phyloP scores from a whole-genome alignment of 2,797 vertebrate species.

The Phataginus tricuspis region DNA sequence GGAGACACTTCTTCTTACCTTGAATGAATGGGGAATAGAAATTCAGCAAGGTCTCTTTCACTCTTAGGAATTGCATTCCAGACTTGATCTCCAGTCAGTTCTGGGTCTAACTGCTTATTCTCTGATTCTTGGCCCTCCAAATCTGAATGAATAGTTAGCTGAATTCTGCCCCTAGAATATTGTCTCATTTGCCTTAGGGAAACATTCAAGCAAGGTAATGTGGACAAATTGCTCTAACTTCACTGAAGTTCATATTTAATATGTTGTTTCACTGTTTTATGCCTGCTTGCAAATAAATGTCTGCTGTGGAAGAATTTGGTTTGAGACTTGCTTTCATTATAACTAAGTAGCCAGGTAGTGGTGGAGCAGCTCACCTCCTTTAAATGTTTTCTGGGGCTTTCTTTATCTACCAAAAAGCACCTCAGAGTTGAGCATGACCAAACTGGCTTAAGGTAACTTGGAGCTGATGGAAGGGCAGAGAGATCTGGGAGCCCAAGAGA shows the following conservation, averaged over 20 bases:
- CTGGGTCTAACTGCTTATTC: background rate
- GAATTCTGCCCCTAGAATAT: background rate
- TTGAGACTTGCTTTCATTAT: background rate
- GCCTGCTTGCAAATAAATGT: background rate
- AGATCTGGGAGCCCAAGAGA: accelerated
- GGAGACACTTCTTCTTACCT: background rate
- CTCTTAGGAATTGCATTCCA: background rate
- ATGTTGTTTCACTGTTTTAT: background rate
- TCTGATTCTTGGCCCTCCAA: background rate
- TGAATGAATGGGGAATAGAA: background rate
- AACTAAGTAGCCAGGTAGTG: background rate
- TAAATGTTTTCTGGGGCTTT: background rate
- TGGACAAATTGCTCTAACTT: background rate
- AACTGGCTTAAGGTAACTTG: background rate
- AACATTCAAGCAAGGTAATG: background rate
- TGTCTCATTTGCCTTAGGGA: background rate
- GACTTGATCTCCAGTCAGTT: background rate
- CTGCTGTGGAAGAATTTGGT: background rate
- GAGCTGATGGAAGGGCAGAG: background rate
- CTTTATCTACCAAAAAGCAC: background rate
- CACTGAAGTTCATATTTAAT: background rate
- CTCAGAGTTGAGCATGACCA: background rate
- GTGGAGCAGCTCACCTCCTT: background rate
- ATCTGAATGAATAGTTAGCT: background rate
- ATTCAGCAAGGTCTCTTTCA: conserved; percentile 2